Base-by-base conservation (phyloP, 92 coral and sea anemone species). In the Zoanthus sansibaricus region DNA sequence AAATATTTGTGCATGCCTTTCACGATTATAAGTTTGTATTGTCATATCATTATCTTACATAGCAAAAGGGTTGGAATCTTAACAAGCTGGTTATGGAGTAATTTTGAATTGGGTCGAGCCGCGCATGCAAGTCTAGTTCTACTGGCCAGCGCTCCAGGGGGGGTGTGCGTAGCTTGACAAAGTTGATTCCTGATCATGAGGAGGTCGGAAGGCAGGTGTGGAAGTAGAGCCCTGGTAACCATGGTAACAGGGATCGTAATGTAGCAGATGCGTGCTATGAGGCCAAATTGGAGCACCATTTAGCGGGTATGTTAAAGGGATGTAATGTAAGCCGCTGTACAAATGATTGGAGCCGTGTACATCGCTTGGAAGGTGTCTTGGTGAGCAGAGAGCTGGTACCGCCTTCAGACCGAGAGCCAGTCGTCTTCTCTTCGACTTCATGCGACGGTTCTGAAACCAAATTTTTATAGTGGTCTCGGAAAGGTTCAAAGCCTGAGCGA, bases 381-480 rank as follows among this genome's bases (percentile, higher is more conserved):
- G 82, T 76, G 95, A 87, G 54, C 98, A 93, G 44, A 94, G 80
- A 0, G 95, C 78, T 45, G 95, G 93, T 15, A 92, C 93, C 47
- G 95, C 80, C 78, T 92, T 94, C 32, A 94, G 95, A 45, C 98
- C 98, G 87, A 94, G 68, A n/a, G 98, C 98, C 93, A 94, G 88
- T 10, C 98, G 91, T 20, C 98, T 89, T 52, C 98, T 78, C 79
- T 94, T 94, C 5, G 98, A 93, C 71, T 94, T 94, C 98, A 94
- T 94, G 18, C 98, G 91, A 48, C 98, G 86, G 89, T 94, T 94
- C 55, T 94, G 98, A 86, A 94, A 94, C 98, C 98, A 94, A 75
- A 94, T 94, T 71, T 94, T 94, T 84, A 94, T 94, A 46, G 98
- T 94, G 30, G 98, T 94, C 76, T 94, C 98, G 37, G 98, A 94